Evolutionary conservation across 2,888 invertebrate species (phyloP), one percentile per base, ranked within the genome.

Genomic region (Schrankia costaestrigalis): DNA sequence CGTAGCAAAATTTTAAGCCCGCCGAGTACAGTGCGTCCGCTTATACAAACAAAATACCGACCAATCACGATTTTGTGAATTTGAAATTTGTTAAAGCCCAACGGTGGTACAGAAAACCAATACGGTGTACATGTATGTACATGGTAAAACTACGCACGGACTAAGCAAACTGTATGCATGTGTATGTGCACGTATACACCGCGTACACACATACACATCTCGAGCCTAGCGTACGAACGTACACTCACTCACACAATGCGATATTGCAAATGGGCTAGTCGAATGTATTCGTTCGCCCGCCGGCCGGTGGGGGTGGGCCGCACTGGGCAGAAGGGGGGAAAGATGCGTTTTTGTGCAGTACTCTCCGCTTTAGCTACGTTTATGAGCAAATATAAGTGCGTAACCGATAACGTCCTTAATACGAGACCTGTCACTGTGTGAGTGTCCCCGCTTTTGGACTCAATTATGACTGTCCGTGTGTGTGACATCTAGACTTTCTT

Each of bases 21-120:
- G 46, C 51, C 58, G 56, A 53, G 55, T 63, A 59, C 65, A 38
- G 40, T 67, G 77, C 72, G 78, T 75, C 51, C 69, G 77, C 70
- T 80, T 83, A 76, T 73, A 65, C 84, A 85, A 86, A 86, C 84
- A 84, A 83, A 83, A 85, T 82, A 75, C 72, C 70, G 68, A 76
- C 85, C 86, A 85, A 85, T 86, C 85, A 82, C 80, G 78, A 84
- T 80, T 85, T 87, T 85, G 81, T 82, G 85, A 87, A 85, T 84
- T 85, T 85, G 79, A 86, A 86, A 85, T 85, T 86, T 84, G 83
- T 82, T 84, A 73, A 83, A 82, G 77, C 80, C 77, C 73, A 77
- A 54, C 58, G 69, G 75, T 73, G 65, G 76, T 80, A 81, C 82
- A 81, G 84, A 84, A 85, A 86, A 84, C 85, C 85, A 83, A 84